Percentiles rank a stretch among this genome's conserved stretches.
Evolutionary conservation across 2,888 invertebrate genomes (phyloP).

Genomic region (Drosophila borealis): DNA sequence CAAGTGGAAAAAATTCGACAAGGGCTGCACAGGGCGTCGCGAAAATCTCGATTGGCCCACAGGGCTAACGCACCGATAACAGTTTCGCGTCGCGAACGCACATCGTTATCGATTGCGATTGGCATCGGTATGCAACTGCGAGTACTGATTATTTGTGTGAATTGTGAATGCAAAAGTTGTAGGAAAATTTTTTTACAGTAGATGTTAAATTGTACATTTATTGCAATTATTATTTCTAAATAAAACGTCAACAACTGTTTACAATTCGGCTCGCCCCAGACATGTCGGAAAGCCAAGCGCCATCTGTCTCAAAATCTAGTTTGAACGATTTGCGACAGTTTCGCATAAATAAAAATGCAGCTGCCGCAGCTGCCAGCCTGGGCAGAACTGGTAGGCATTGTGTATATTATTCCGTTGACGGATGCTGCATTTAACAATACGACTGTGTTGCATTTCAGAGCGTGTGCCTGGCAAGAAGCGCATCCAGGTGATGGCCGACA

Average conservation of each 20-base stretch:
- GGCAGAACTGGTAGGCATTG: constrained; percentile 69
- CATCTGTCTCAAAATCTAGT: constrained; percentile 71
- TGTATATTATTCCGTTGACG: constrained; percentile 15
- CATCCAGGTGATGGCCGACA: constrained; percentile 83
- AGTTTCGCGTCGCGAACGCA: neutral
- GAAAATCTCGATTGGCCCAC: constrained; percentile 26
- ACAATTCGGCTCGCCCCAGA: constrained; percentile 32
- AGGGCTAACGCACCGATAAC: constrained; percentile 23
- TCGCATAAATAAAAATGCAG: constrained; percentile 79
- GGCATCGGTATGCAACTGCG: constrained; percentile 17
- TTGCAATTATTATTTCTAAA: constrained; percentile 47
- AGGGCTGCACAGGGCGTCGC: constrained; percentile 56
- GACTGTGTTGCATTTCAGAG: constrained; percentile 57
- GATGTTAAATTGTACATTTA: constrained; percentile 28
- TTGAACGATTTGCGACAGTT: constrained; percentile 82
- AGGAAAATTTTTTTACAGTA: constrained; percentile 38
- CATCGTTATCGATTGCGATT: constrained; percentile 21
- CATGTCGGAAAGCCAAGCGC: constrained; percentile 76
- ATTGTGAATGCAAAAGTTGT: constrained; percentile 44
- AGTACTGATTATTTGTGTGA: constrained; percentile 39
- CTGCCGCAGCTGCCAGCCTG: constrained; percentile 43
- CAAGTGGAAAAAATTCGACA: constrained; percentile 55
- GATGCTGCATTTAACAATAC: constrained; percentile 1
- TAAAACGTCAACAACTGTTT: constrained; percentile 39
- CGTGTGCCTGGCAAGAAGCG: constrained; percentile 84